A percentile compares a stretch with the other conserved stretches of the same genome.
These are phyloP conservation scores for Ictalurus furcatus DNA, from an alignment of 2,113 vertebrate genomes.

Conservation along the genomic window DNA sequence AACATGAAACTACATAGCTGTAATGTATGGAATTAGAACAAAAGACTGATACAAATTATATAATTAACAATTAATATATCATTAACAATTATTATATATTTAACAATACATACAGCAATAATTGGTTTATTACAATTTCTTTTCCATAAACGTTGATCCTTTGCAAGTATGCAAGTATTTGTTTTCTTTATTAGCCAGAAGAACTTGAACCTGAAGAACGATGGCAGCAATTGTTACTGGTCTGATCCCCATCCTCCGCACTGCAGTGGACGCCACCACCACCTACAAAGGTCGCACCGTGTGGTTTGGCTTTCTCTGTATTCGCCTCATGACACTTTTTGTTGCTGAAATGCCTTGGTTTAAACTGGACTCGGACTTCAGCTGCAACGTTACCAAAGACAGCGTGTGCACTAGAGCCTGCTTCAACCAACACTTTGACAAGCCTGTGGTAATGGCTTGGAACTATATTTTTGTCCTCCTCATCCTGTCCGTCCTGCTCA, in stretches of 20 bases:
- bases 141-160: neutral
- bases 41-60: neutral
- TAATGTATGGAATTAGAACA: neutral
- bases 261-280: conserved; percentile 50
- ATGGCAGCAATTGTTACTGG: conserved; percentile 67
- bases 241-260: conserved; percentile 58
- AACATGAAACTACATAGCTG: neutral
- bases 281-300: conserved; percentile 56
- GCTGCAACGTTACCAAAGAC: conserved; percentile 38
- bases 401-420: neutral
- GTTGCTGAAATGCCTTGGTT: conserved; percentile 58
- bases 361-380: conserved; percentile 54
- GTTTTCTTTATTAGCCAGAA: neutral
- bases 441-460: conserved; percentile 41
- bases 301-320: conserved; percentile 62
- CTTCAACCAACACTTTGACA: conserved; percentile 55
- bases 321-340: conserved; percentile 54
- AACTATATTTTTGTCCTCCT: conserved; percentile 64
- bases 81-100: neutral
- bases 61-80: neutral
- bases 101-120: neutral
- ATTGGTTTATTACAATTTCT: neutral
- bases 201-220: neutral
- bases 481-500: conserved; percentile 56
- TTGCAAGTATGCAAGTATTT: neutral